Conservation (phyloP, 1,140 invertebrate genomes). For the Paraescarpia echinospica region DNA sequence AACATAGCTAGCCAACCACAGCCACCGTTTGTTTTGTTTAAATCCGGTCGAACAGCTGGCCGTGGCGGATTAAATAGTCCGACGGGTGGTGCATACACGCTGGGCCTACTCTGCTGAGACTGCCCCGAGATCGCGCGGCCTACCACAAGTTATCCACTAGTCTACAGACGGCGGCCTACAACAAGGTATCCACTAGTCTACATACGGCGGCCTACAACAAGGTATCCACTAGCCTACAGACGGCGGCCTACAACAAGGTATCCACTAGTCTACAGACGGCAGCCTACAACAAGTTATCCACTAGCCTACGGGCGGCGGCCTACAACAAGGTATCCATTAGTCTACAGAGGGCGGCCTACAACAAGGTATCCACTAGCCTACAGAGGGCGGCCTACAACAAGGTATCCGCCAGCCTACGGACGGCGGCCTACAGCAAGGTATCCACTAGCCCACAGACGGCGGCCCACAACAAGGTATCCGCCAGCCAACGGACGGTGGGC, state of each 20-base stretch:
- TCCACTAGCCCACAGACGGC: too few relatives aligned
- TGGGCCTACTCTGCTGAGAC: too few relatives aligned
- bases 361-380: background rate
- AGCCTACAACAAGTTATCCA: background rate
- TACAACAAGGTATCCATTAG: background rate
- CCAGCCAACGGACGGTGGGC: background rate
- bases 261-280: too few relatives aligned
- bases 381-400: background rate
- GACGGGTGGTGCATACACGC: background rate
- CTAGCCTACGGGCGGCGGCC: too few relatives aligned
- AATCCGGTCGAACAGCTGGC: background rate
- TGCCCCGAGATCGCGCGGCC: too few relatives aligned
- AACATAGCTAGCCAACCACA: background rate
- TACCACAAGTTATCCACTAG: background rate
- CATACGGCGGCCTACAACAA: background rate
- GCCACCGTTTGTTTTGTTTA: background rate
- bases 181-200: too few relatives aligned
- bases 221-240: background rate
- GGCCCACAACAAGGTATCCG: too few relatives aligned
- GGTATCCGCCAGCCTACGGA: too few relatives aligned
- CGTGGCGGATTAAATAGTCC: background rate
- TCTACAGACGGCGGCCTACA: too few relatives aligned
- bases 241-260: background rate
- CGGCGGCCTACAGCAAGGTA: background rate
- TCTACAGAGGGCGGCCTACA: background rate